These are phyloP conservation scores for Dipodomys ordii DNA, from an alignment of 2,113 vertebrate species.

Conservation along the genomic window DNA sequence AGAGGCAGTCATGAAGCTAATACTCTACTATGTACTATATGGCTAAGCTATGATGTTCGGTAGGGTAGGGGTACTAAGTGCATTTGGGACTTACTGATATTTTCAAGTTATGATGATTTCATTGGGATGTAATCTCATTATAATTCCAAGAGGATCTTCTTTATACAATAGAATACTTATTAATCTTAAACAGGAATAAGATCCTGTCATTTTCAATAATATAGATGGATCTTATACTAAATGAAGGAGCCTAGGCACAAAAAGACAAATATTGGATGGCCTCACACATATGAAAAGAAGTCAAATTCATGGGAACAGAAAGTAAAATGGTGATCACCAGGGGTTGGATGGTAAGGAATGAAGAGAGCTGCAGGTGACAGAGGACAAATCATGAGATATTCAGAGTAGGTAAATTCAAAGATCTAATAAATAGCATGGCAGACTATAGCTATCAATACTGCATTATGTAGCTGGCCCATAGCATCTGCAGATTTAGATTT, in stretches of 20 bases:
- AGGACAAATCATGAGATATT: neutral
- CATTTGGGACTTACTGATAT: neutral
- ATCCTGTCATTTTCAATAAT: neutral
- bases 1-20: neutral
- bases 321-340: neutral
- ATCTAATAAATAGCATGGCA: neutral
- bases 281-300: neutral
- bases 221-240: neutral
- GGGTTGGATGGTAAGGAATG: neutral
- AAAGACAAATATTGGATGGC: neutral
- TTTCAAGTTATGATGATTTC: neutral
- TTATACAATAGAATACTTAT: neutral
- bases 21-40: neutral
- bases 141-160: neutral
- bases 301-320: neutral
- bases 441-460: neutral
- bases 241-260: neutral
- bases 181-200: neutral
- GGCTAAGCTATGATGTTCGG: neutral
- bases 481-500: neutral
- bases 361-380: neutral
- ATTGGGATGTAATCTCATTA: neutral
- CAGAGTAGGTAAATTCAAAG: neutral
- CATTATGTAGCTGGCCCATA: too few relatives aligned
- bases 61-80: neutral